Conservation (phyloP, 2,797 vertebrate genomes). For the Australoheros facetus region DNA sequence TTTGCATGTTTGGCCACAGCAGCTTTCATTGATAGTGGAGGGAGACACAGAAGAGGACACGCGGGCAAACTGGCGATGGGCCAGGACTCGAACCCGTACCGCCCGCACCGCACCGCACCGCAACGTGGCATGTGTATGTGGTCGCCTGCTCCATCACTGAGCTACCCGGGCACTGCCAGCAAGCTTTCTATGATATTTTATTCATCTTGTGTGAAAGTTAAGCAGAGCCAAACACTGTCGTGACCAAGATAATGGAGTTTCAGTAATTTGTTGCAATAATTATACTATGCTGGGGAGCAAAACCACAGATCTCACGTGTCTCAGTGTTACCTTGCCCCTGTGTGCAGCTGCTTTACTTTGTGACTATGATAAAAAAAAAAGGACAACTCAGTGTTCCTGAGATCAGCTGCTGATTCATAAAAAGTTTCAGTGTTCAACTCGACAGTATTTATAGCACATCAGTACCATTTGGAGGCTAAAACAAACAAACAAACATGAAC, state of each 20-base stretch:
- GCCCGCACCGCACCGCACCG: too few relatives aligned
- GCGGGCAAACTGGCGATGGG: too few relatives aligned
- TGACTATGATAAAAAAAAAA: neutral
- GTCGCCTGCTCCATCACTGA: too few relatives aligned
- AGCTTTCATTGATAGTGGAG: too few relatives aligned
- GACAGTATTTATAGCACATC: neutral
- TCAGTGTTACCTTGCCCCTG: neutral
- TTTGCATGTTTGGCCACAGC: too few relatives aligned
- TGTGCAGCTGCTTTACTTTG: neutral
- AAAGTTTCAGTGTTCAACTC: neutral
- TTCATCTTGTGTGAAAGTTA: neutral
- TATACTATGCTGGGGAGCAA: neutral
- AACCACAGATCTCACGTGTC: fast-evolving
- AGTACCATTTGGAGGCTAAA: neutral
- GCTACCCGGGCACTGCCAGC: too few relatives aligned
- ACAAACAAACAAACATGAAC: neutral
- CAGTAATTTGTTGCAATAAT: neutral
- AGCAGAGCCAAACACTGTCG: neutral
- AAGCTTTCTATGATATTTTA: neutral
- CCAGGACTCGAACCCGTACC: too few relatives aligned
- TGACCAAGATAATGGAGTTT: neutral
- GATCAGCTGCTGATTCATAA: neutral
- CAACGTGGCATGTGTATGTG: too few relatives aligned
- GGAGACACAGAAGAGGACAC: too few relatives aligned
- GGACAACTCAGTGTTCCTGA: neutral